Conservation (phyloP, 2,797 vertebrate species). For the Cossypha caffra region DNA sequence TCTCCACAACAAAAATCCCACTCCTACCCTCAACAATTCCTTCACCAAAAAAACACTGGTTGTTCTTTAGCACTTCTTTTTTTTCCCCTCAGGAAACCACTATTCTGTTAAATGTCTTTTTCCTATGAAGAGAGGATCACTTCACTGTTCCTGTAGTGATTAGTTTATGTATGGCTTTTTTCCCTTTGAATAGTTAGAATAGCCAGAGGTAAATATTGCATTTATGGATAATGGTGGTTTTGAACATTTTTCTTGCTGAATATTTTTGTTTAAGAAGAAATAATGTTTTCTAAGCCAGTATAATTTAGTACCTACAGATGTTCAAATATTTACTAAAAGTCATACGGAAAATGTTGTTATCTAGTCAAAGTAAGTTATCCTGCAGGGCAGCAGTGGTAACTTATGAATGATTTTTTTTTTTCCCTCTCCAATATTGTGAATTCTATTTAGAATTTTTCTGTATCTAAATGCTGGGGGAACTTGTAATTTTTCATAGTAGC, state of each 20-base stretch:
- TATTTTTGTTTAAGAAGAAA: not conserved
- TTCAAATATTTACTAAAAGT: not conserved
- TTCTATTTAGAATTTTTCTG: not conserved
- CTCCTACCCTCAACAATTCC: not conserved
- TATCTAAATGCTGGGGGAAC: not conserved
- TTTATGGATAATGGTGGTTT: not conserved
- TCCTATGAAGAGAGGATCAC: not conserved
- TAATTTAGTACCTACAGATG: not conserved
- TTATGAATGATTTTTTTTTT: not conserved
- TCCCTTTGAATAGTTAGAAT: not conserved
- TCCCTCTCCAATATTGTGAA: not conserved
- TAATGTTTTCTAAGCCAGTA: not conserved
- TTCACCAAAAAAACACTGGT: not conserved
- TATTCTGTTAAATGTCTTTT: not conserved
- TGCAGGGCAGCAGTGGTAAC: accelerated
- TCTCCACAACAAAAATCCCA: accelerated
- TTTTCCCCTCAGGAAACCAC: accelerated
- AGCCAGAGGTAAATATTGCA: not conserved
- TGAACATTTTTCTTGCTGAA: not conserved
- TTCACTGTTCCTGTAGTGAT: not conserved
- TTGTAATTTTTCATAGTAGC: not conserved
- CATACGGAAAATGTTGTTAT: not conserved
- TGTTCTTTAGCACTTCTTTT: not conserved
- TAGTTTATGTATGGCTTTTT: not conserved
- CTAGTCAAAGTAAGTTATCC: not conserved